Conservation (phyloP, 2,888 invertebrate genomes). For the Platynereis dumerilii region DNA sequence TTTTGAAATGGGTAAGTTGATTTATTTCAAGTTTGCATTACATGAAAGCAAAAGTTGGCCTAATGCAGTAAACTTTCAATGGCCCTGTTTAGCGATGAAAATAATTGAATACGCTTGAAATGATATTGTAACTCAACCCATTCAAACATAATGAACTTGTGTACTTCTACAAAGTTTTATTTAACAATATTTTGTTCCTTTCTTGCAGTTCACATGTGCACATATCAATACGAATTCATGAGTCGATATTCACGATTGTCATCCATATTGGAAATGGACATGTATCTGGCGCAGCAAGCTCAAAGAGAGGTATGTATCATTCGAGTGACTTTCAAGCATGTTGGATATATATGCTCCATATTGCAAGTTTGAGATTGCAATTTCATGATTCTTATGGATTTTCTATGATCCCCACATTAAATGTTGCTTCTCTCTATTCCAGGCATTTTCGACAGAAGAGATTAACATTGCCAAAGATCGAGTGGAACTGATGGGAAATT, state of each 20-base stretch:
- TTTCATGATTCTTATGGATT: background rate
- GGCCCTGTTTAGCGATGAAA: too few relatives aligned
- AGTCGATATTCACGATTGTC: constrained; percentile 90
- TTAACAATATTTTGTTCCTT: too few relatives aligned
- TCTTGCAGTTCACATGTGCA: constrained; percentile 89
- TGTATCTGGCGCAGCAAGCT: constrained; percentile 87
- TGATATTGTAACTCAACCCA: too few relatives aligned
- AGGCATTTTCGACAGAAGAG: constrained; percentile 90
- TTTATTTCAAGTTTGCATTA: background rate
- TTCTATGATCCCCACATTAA: background rate
- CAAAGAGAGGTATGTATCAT: constrained; percentile 75
- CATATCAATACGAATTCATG: constrained; percentile 90
- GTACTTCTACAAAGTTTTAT: too few relatives aligned
- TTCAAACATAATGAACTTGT: too few relatives aligned
- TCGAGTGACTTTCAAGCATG: background rate
- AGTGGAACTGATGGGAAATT: constrained; percentile 79
- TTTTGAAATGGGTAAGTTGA: constrained; percentile 67
- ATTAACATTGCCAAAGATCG: constrained; percentile 85
- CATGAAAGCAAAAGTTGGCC: too few relatives aligned
- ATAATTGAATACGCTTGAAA: too few relatives aligned
- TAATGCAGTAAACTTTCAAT: too few relatives aligned
- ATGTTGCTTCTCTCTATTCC: constrained; percentile 25
- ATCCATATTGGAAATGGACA: constrained; percentile 90
- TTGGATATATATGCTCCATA: background rate
- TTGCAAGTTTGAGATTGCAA: background rate